A percentile compares a stretch with the other conserved stretches of the same genome.
Evolutionary conservation across 2,888 invertebrate genomes (phyloP).

Genomic region (Amiota mariae): DNA sequence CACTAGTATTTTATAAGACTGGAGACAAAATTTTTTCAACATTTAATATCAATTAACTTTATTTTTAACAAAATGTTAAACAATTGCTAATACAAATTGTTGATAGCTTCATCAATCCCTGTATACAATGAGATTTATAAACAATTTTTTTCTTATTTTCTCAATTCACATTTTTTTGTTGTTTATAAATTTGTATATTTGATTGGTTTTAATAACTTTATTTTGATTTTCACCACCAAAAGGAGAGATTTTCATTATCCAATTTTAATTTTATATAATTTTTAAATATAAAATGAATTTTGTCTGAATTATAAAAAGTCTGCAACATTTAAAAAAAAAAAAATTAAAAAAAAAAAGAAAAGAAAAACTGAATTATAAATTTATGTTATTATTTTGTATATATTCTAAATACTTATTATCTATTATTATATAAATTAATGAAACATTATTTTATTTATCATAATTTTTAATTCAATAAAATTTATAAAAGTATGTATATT

Average conservation of each 20-base stretch:
- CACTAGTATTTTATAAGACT: too few relatives aligned
- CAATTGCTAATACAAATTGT: too few relatives aligned
- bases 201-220: background rate
- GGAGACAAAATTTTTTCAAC: too few relatives aligned
- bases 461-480: background rate
- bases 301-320: constrained; percentile 57
- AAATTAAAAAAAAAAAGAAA: too few relatives aligned
- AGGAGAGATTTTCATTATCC: too few relatives aligned
- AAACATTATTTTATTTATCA: background rate
- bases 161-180: background rate
- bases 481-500: constrained; percentile 35
- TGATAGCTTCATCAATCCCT: too few relatives aligned
- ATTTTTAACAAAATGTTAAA: too few relatives aligned
- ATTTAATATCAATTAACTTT: too few relatives aligned
- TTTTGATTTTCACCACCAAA: too few relatives aligned
- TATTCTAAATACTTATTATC: constrained; percentile 40
- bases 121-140: too few relatives aligned
- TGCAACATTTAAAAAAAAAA: constrained; percentile 49
- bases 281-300: constrained; percentile 31
- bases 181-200: background rate
- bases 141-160: background rate
- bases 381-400: constrained; percentile 53
- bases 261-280: too few relatives aligned
- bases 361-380: constrained; percentile 40
- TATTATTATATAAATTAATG: constrained; percentile 32